Evolutionary conservation across 1,140 invertebrate genomes (phyloP).

Genomic region (Drosophila tristis): DNA sequence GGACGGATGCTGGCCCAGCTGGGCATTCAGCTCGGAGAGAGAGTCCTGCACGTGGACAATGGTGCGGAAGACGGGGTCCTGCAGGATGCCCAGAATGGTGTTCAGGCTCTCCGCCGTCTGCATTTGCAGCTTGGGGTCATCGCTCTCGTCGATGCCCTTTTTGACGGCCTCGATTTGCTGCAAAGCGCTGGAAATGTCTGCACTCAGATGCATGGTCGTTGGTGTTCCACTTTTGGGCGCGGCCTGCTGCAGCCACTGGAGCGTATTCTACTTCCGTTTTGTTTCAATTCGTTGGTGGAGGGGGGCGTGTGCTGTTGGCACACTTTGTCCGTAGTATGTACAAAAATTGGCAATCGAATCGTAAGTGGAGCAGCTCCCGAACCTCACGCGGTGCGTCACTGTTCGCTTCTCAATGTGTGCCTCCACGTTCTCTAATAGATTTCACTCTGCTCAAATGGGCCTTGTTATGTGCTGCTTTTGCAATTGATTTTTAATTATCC

Average conservation of each 20-base stretch:
- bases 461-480: constrained; percentile 12
- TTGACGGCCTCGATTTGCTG: constrained; percentile 92
- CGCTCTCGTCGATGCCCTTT: constrained; percentile 89
- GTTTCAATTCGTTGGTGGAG: constrained; percentile 1
- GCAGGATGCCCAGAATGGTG: constrained; percentile 93
- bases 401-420: background rate
- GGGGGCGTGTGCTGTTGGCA: constrained; percentile 45
- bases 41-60: constrained; percentile 97
- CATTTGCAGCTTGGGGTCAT: constrained; percentile 89
- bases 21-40: constrained; percentile 90
- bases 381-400: background rate
- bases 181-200: constrained; percentile 89
- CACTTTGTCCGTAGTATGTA: constrained; percentile 17
- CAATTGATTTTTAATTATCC: constrained; percentile 56
- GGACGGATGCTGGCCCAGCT: constrained; percentile 94
- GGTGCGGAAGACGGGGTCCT: constrained; percentile 96
- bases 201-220: constrained; percentile 80
- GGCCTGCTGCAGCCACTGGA: constrained; percentile 48
- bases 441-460: constrained; percentile 5
- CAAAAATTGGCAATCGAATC: constrained; percentile 18
- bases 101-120: constrained; percentile 94
- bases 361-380: constrained; percentile 23
- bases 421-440: background rate
- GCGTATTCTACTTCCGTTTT: constrained; percentile 53
- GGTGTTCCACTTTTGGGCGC: constrained; percentile 38